phyloP scores from a whole-genome alignment of 2,113 vertebrate genomes.

The Sterna hirundo region DNA sequence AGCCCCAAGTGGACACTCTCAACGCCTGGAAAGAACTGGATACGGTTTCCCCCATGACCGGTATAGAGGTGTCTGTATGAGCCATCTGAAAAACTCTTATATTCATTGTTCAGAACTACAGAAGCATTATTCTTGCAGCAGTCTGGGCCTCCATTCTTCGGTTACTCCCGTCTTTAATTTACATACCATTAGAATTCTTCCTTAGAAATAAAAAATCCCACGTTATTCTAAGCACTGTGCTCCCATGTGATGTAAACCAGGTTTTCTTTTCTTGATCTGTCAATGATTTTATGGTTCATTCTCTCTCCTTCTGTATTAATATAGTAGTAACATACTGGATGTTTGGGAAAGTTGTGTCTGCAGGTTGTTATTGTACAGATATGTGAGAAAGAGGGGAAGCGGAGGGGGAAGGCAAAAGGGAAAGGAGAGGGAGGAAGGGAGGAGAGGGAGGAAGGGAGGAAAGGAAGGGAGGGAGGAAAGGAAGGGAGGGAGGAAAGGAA shows the following conservation, averaged over 20 bases:
- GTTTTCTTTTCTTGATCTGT: constrained; percentile 8
- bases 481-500: neutral
- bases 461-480: too few relatives aligned
- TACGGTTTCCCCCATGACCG: accelerated
- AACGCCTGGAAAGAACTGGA: neutral
- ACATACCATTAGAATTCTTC: constrained; percentile 43
- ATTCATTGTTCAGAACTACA: constrained; percentile 28
- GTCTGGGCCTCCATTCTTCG: neutral
- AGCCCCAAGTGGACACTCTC: neutral
- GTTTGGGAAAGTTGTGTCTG: neutral
- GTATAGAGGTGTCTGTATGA: neutral
- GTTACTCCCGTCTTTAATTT: constrained; percentile 49
- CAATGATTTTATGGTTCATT: neutral
- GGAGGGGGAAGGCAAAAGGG: accelerated
- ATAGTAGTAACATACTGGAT: neutral
- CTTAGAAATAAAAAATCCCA: neutral
- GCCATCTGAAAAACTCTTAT: neutral
- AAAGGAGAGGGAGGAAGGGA: neutral
- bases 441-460: neutral
- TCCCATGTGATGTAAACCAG: neutral
- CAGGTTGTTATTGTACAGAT: neutral
- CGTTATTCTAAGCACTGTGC: neutral
- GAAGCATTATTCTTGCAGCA: constrained; percentile 35
- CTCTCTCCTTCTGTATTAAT: neutral
- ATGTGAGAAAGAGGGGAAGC: neutral